Base-by-base conservation (phyloP, 2,113 vertebrate genomes). In the Paradoxurus hermaphroditus region DNA sequence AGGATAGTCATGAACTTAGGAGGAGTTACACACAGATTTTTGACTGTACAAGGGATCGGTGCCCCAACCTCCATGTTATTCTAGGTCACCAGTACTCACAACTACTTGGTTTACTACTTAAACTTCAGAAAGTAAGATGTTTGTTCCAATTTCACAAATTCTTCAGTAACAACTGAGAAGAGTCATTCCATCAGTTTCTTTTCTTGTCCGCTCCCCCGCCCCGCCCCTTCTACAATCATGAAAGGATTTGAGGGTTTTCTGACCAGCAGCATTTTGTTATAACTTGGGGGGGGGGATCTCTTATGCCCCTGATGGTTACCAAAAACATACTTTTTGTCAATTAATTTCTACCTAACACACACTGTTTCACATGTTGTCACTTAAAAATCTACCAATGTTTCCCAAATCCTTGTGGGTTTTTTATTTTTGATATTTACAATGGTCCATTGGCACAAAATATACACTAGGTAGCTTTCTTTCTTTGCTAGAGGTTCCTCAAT, bases 251-350 rank as follows among this genome's bases (percentile, higher is more conserved):
- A 25, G 6, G 3, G 21, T 21, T 94, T 89, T 78, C 34, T 72
- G 46, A 87, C 4, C 65, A 31, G 39, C 23, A 84, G 4, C 44
- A 81, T 56, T 90, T 93, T 53, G 41, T 62, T 39, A 11, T 34
- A 82, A 63, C 53, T 81, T 86, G 4, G 63, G 12, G 9, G 4
- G 63, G 12, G 9, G 19, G 10, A 86, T 72, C 44, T 88, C 77
- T 82, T 78, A 85, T 0, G n/a, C 1, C 2, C 21, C 12, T 62
- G 44, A 44, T 44, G 7, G 51, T 46, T 36, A 59, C 27, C 94
- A 92, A 97, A 97, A 75, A 78, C 78, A 44, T 86, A 51, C 81
- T 29, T 91, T 73, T 15, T 27, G 39, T 51, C 62, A 72, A 44
- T 53, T 85, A 72, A 84, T 65, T 96, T 84, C 72, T 86, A 82